Evolutionary conservation across 1,140 invertebrate species (phyloP), one percentile per base, ranked within the genome.

Genomic region (Hermetia illucens): DNA sequence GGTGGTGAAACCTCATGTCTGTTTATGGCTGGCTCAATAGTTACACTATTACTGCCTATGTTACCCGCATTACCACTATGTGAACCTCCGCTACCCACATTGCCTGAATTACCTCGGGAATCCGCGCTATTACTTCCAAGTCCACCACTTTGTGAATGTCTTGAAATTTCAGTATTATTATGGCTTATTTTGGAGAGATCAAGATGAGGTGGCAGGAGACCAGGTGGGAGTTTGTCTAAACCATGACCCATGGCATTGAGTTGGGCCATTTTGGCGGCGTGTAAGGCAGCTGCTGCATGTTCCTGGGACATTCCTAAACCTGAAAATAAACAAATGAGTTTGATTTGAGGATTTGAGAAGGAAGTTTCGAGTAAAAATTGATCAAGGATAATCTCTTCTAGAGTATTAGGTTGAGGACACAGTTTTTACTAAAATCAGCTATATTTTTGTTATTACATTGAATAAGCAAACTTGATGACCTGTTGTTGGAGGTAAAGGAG

Each of bases 261-360:
- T 39, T 82, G 77, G 3, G 76, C 76, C 46, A 82, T 62, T 58
- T 82, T 82, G 13, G 73, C 71, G 3, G 71, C 71, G 44, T 75
- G 73, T 44, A 74, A 65, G 2, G 73, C 71, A 43, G 68, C 68
- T 1, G 66, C 65, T 6, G 65, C 64, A 38, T 71, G 70, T 19
- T 72, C 70, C 19, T 68, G 63, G 10, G 53, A 64, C 30, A 71
- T 59, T 2, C 63, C 65, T 55, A 70, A 64, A 36, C 65, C 57
- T 49, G 46, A 33, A 40, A 42, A 42, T 38, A 36, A 40, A 17
- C 33, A 29, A 34, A 27, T 25, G 4, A 24, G 15, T 10, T 25
- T 32, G 15, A 34, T 29, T 13, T 15, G 21, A 27, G n/a, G n/a
- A n/a, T n/a, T n/a, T n/a, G n/a, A n/a, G n/a, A n/a, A n/a, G n/a